A percentile compares a stretch with the other conserved stretches of the same genome.
These are phyloP conservation scores for Smittia sp. DNA, from an alignment of 2,888 invertebrate genomes.

Conservation along the genomic window DNA sequence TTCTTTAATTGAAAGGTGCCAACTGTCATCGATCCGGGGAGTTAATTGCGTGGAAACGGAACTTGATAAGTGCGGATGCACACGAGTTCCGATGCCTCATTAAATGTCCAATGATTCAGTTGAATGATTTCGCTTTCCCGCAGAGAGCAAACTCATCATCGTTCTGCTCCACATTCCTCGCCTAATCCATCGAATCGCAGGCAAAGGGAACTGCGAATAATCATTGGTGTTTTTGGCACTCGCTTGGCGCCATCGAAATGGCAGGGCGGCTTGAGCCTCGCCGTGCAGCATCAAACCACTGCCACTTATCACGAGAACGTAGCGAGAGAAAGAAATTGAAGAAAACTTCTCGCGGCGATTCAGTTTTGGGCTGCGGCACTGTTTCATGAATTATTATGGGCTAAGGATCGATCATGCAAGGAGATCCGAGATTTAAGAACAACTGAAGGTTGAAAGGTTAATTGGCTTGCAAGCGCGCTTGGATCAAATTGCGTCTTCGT, in stretches of 20 bases:
- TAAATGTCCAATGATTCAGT: constrained; percentile 20
- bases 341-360: background rate
- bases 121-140: background rate
- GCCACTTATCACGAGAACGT: constrained; percentile 6
- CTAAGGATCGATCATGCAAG: background rate
- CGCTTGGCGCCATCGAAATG: constrained; percentile 35
- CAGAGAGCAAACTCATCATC: background rate
- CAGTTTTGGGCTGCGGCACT: background rate
- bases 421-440: background rate
- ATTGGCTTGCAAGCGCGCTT: constrained; percentile 19
- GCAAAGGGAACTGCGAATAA: constrained; percentile 14
- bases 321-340: constrained; percentile 9
- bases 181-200: constrained; percentile 3
- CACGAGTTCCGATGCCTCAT: background rate
- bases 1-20: constrained; percentile 24
- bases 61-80: constrained; percentile 28
- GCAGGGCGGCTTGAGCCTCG: constrained; percentile 24
- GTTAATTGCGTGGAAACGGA: constrained; percentile 37
- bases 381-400: background rate
- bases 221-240: constrained; percentile 38
- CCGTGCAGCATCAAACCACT: constrained; percentile 4
- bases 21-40: constrained; percentile 19
- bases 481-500: constrained; percentile 1
- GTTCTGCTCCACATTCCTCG: constrained; percentile 6
- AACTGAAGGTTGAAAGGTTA: constrained; percentile 40